Percentiles rank a stretch among this genome's conserved stretches.
phyloP scores from a whole-genome alignment of 1,140 invertebrate genomes.

The Lasaia peninsularis region DNA sequence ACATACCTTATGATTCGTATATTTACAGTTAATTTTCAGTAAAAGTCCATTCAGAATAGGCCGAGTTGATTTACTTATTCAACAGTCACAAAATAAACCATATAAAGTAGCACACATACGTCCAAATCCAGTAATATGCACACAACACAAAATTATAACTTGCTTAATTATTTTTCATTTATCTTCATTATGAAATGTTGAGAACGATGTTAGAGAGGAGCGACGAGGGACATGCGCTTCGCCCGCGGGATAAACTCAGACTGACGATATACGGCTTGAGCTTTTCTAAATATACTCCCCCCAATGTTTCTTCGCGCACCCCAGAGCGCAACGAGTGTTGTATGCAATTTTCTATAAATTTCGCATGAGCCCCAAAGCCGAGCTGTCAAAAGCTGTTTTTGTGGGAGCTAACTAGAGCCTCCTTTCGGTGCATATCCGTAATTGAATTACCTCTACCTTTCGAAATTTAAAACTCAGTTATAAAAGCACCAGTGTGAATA shows the following conservation, averaged over 20 bases:
- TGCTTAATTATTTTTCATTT: conserved; percentile 53
- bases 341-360: conserved; percentile 77
- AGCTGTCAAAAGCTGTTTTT: conserved; percentile 74
- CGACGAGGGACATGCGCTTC: conserved; percentile 40
- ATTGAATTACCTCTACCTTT: conserved; percentile 62
- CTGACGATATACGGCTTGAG: conserved; percentile 49
- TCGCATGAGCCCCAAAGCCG: conserved; percentile 69
- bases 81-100: conserved; percentile 30
- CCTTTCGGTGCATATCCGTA: conserved; percentile 47
- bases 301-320: conserved; percentile 58
- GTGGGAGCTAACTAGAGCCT: conserved; percentile 35
- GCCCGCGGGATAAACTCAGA: conserved; percentile 43
- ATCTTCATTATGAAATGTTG: conserved; percentile 51
- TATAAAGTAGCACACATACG: conserved; percentile 41
- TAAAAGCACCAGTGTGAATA: conserved; percentile 2
- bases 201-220: conserved; percentile 29
- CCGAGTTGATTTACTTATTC: conserved; percentile 23
- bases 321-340: conserved; percentile 63
- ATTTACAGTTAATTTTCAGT: conserved; percentile 39
- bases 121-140: conserved; percentile 55
- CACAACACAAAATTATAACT: conserved; percentile 49
- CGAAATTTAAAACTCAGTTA: conserved; percentile 25
- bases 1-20: conserved; percentile 38
- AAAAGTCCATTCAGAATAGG: conserved; percentile 42
- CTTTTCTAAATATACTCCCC: conserved; percentile 71